Evolutionary conservation across 2,797 vertebrate species (phyloP).

Genomic region (Crenichthys baileyi): DNA sequence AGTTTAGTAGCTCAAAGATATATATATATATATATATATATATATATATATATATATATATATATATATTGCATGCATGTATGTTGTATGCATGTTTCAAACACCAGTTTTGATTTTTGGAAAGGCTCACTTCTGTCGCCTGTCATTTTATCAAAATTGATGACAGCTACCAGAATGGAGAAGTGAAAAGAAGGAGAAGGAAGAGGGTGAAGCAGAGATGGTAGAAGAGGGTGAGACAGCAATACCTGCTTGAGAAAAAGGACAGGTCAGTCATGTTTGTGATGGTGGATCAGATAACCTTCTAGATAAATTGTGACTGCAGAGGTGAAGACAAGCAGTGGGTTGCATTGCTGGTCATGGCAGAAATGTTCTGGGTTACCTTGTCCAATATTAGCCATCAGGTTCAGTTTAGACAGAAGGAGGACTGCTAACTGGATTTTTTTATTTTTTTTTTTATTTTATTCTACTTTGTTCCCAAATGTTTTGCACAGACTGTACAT

Average conservation of each 20-base stretch:
- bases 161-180: slow-evolving; percentile 87
- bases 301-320: not conserved
- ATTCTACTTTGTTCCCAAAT: not conserved
- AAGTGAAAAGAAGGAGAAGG: slow-evolving; percentile 67
- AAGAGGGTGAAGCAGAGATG: slow-evolving; percentile 50
- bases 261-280: slow-evolving; percentile 58
- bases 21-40: no score
- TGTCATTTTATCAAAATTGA: slow-evolving; percentile 99
- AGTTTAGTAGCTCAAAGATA: slow-evolving; percentile 72
- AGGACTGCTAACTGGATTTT: not conserved
- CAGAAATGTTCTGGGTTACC: not conserved
- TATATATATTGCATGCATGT: no score
- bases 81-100: slow-evolving; percentile 74
- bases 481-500: no score
- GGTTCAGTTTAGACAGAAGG: not conserved
- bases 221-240: slow-evolving; percentile 12
- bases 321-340: slow-evolving; percentile 4
- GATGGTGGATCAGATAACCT: slow-evolving; percentile 32
- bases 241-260: slow-evolving; percentile 49
- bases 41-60: no score
- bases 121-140: slow-evolving; percentile 99
- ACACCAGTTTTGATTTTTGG: slow-evolving; percentile 98
- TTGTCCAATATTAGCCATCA: not conserved
- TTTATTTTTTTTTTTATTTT: not conserved
- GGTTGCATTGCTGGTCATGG: not conserved